phyloP scores from a whole-genome alignment of 2,113 vertebrate species.

The Corythornis cristatus region DNA sequence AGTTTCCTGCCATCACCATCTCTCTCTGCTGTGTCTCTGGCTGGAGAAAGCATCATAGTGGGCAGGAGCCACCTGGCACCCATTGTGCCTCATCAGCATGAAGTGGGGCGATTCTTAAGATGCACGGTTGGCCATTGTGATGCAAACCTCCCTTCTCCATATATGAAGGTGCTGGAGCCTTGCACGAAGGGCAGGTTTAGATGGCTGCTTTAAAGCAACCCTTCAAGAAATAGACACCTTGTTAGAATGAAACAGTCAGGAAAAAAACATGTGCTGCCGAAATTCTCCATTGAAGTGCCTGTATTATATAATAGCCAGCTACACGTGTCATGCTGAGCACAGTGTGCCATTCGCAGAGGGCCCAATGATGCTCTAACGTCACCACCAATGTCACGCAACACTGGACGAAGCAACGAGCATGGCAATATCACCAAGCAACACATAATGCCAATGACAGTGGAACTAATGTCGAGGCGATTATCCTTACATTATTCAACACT shows the following conservation, averaged over 20 bases:
- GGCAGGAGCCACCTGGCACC: background rate
- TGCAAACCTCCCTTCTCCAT: background rate
- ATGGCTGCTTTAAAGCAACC: background rate
- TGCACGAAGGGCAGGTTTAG: background rate
- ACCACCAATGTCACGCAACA: conserved; percentile 57
- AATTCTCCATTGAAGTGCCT: background rate
- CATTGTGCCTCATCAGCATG: background rate
- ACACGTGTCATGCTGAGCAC: background rate
- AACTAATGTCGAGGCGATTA: conserved; percentile 61
- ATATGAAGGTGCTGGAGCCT: background rate
- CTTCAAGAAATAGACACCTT: background rate
- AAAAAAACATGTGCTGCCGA: background rate
- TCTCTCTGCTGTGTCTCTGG: background rate
- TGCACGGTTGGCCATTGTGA: fast-evolving
- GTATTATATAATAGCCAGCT: conserved; percentile 39
- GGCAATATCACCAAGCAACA: conserved; percentile 38
- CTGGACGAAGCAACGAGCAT: background rate
- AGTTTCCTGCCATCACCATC: background rate
- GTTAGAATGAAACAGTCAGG: background rate
- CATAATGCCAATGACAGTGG: conserved; percentile 72
- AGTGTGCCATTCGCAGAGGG: conserved; percentile 25
- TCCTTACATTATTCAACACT: conserved; percentile 70
- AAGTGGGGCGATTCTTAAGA: background rate
- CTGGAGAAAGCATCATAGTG: background rate
- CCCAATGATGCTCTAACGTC: background rate